Evolutionary conservation across 2,888 invertebrate genomes (phyloP).

Genomic region (Acleris emargana): DNA sequence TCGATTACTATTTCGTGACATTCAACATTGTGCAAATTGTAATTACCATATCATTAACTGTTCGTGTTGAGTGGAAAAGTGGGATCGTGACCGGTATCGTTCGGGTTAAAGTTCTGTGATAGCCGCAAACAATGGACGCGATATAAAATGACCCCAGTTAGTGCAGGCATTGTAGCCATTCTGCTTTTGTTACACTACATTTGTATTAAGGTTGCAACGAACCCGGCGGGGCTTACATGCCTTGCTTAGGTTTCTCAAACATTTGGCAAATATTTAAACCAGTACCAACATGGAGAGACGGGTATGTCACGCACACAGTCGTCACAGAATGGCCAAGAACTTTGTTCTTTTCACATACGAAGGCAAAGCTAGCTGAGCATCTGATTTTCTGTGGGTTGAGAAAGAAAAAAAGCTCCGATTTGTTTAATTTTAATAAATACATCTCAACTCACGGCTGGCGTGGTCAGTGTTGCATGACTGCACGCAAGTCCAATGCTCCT

Average conservation of each 20-base stretch:
- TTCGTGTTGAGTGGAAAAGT: slow-evolving; percentile 43
- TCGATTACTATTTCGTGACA: slow-evolving; percentile 53
- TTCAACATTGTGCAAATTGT: slow-evolving; percentile 39
- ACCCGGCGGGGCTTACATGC: slow-evolving; percentile 8
- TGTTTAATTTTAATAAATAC: neutral
- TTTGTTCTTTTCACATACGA: slow-evolving; percentile 4
- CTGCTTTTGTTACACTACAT: slow-evolving; percentile 55
- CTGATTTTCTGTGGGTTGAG: neutral
- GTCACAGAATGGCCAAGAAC: slow-evolving; percentile 3
- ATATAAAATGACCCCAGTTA: slow-evolving; percentile 29
- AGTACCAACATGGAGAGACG: neutral
- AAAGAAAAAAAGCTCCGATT: no score
- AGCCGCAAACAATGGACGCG: slow-evolving; percentile 13
- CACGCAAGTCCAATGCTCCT: slow-evolving; percentile 54
- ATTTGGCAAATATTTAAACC: neutral
- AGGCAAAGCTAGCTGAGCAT: neutral
- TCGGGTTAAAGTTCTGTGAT: slow-evolving; percentile 20
- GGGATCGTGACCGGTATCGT: slow-evolving; percentile 37
- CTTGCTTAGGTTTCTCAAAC: neutral
- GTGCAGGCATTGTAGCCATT: slow-evolving; percentile 55
- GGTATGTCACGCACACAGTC: neutral
- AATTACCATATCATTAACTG: slow-evolving; percentile 28
- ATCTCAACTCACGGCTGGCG: slow-evolving; percentile 37
- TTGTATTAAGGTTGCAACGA: slow-evolving; percentile 62
- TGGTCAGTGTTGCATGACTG: slow-evolving; percentile 57